These are phyloP conservation scores for Toxostoma redivivum DNA, from an alignment of 2,113 vertebrate species.

Conservation along the genomic window DNA sequence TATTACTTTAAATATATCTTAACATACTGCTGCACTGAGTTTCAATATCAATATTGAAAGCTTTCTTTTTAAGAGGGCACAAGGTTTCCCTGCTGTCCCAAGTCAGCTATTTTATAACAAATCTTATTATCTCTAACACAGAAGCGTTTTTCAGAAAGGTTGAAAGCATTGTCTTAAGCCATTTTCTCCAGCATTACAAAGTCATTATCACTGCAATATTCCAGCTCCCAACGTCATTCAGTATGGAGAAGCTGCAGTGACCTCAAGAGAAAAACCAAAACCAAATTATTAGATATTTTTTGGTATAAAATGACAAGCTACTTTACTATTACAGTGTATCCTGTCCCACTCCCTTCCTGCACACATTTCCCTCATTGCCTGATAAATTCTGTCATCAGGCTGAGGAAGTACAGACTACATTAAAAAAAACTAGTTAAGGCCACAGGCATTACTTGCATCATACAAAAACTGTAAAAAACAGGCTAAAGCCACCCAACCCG, in stretches of 20 bases:
- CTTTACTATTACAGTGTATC: background rate
- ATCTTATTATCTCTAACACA: background rate
- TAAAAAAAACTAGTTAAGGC: background rate
- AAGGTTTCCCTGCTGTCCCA: background rate
- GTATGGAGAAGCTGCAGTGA: background rate
- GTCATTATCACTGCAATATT: background rate
- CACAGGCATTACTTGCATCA: background rate
- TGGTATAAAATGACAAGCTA: background rate
- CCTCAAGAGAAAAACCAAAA: background rate
- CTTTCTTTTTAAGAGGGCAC: background rate
- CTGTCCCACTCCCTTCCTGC: background rate
- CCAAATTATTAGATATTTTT: background rate
- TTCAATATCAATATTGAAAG: background rate
- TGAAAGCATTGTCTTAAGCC: background rate
- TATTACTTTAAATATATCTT: background rate
- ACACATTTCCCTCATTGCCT: background rate
- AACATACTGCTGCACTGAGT: background rate
- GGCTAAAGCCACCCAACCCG: background rate
- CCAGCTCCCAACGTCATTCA: background rate
- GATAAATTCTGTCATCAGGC: background rate
- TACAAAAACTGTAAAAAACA: background rate
- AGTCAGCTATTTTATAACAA: background rate
- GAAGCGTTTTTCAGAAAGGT: background rate
- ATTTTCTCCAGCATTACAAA: background rate
- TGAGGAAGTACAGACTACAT: background rate